Percentiles rank a stretch among this genome's conserved stretches.
Conservation (phyloP, 2,797 vertebrate genomes). For the Sciurus carolinensis region DNA sequence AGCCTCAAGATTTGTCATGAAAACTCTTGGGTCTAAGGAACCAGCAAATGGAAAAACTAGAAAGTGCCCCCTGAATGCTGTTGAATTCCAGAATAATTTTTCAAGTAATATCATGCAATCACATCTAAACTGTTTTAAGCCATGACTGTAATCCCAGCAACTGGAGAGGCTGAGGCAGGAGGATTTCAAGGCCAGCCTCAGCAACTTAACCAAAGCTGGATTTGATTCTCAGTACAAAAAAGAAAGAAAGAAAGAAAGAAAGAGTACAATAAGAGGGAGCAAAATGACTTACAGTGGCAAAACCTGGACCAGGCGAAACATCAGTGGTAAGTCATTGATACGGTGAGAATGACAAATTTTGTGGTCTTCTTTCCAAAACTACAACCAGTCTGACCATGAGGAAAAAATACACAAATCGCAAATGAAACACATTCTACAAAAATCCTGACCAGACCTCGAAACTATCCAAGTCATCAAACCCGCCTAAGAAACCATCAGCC, state of each 20-base stretch:
- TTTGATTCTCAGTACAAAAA: too few relatives aligned
- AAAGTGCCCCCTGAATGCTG: conserved; percentile 5
- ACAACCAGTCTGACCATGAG: background rate
- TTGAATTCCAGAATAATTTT: conserved; percentile 28
- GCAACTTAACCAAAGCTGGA: too few relatives aligned
- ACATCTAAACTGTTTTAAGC: conserved; percentile 39
- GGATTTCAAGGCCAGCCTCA: too few relatives aligned
- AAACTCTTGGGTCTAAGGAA: conserved; percentile 19
- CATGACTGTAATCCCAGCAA: too few relatives aligned
- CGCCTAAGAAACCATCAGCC: conserved; percentile 17
- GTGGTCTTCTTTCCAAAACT: conserved; percentile 30
- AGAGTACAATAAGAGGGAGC: background rate
- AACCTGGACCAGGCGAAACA: background rate
- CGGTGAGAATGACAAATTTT: background rate
- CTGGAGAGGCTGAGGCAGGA: too few relatives aligned
- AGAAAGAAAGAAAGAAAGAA: too few relatives aligned
- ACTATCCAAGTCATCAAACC: conserved; percentile 37
- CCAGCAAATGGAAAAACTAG: conserved; percentile 20
- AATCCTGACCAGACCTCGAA: background rate
- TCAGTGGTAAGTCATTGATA: background rate
- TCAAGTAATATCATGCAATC: background rate
- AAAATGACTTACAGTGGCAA: conserved; percentile 16
- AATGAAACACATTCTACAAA: background rate
- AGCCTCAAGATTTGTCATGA: background rate
- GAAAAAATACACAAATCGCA: background rate